These are phyloP conservation scores for Chaetops frenatus DNA, from an alignment of 2,113 vertebrate genomes.

Conservation along the genomic window DNA sequence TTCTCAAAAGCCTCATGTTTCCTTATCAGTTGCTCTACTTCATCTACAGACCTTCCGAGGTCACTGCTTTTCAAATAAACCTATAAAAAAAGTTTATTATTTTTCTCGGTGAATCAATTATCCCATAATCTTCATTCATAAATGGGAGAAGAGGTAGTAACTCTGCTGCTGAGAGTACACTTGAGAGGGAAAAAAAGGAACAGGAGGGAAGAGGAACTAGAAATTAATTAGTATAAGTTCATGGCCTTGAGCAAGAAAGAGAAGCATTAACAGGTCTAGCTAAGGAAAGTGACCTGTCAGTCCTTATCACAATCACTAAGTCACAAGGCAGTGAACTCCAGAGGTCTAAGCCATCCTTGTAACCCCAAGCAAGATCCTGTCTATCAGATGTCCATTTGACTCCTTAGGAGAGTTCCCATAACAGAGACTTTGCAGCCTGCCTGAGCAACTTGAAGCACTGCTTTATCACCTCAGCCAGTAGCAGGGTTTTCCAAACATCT, in stretches of 20 bases:
- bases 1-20: slow-evolving; percentile 88
- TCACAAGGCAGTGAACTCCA: neutral
- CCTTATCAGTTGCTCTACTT: slow-evolving; percentile 79
- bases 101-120: neutral
- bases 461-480: neutral
- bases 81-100: slow-evolving; percentile 52
- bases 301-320: neutral
- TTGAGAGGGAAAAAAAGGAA: neutral
- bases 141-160: neutral
- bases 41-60: slow-evolving; percentile 77
- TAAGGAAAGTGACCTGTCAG: neutral
- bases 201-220: neutral
- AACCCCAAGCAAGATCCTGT: neutral
- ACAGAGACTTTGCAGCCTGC: neutral
- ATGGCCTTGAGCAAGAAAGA: neutral
- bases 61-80: slow-evolving; percentile 77
- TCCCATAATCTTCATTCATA: neutral
- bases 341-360: neutral
- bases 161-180: neutral
- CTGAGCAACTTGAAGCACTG: neutral
- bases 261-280: neutral
- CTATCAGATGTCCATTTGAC: neutral
- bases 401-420: neutral
- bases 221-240: neutral
- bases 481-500: neutral